A percentile compares a stretch with the other conserved stretches of the same genome.
Conservation (phyloP, 1,140 invertebrate species). For the Brachionus asplanchnoidis region DNA sequence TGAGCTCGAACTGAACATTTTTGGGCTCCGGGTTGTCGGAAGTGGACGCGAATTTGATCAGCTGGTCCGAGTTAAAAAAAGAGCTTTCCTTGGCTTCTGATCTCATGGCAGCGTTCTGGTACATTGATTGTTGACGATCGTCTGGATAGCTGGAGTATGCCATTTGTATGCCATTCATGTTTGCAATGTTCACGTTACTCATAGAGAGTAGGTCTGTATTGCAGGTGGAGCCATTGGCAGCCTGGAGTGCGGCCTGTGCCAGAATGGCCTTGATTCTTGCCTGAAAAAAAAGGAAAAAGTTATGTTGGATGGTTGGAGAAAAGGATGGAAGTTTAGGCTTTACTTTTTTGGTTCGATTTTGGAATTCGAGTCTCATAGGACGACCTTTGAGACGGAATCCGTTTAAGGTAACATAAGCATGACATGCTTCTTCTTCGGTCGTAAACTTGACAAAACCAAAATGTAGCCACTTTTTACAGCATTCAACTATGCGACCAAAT, state of each 20-base stretch:
- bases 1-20: constrained; percentile 1
- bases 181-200: constrained; percentile 31
- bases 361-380: constrained; percentile 41
- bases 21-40: neutral
- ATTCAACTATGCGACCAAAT: constrained; percentile 42
- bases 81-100: neutral
- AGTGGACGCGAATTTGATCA: constrained; percentile 1
- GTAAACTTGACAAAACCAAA: constrained; percentile 41
- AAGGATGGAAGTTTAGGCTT: neutral
- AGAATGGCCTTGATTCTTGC: constrained; percentile 36
- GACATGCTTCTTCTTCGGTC: constrained; percentile 40
- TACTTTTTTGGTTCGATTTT: constrained; percentile 39
- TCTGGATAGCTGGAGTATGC: neutral
- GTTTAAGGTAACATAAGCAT: constrained; percentile 22
- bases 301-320: neutral
- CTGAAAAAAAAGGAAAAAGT: neutral
- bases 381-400: constrained; percentile 33
- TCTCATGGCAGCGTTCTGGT: neutral
- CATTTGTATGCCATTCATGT: neutral
- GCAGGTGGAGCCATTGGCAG: constrained; percentile 3
- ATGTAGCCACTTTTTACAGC: constrained; percentile 39
- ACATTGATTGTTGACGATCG: constrained; percentile 20
- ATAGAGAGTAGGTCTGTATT: constrained; percentile 34
- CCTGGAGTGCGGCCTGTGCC: constrained; percentile 12
- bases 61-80: constrained; percentile 24